Evolutionary conservation across 2,888 invertebrate genomes (phyloP), one percentile per base, ranked within the genome.

Genomic region (Tetropium fuscum): DNA sequence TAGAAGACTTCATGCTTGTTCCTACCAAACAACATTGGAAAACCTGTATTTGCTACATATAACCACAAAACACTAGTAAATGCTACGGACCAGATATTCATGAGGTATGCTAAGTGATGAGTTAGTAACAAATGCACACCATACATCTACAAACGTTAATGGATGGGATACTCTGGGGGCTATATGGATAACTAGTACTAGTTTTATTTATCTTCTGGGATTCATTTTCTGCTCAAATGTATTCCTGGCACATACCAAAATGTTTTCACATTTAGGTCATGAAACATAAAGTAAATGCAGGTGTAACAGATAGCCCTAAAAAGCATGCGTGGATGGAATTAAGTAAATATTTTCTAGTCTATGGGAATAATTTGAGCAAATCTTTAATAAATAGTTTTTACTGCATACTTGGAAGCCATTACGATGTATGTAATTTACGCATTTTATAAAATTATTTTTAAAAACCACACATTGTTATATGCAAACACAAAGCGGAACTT

Each of bases 1-100:
- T 84, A 79, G 87, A 87, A 81, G 85, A 86, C 86, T 85, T 86
- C 87, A 88, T 87, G 82, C 86, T 84, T 83, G 86, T 84, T 77
- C 81, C 81, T 82, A 77, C 66, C 58, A 58, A 69, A 66, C 41
- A 70, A 71, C 57, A 70, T 68, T 65, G 61, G 66, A 55, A 61
- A 58, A 30, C n/a, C 30, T 44, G 44, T 54, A 38, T 36, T 49
- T 11, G 22, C 45, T 54, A 54, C 54, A 54, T 44, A 38, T 18
- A 38, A 38, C 16, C 38, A 40, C 38, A 38, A 16, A n/a, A 20
- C 36, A 36, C 40, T 51, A 40, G 18, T 15, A 34, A 27, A 34
- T 16, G 7, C 51, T 40, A 51, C 27, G 40, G 40, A 30, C 51
- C 40, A 15, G n/a, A n/a, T n/a, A n/a, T n/a, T 16, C 13, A 11